Evolutionary conservation across 64 coral and sea anemone genomes (phyloP).

Genomic region (Exaiptasia diaphana): DNA sequence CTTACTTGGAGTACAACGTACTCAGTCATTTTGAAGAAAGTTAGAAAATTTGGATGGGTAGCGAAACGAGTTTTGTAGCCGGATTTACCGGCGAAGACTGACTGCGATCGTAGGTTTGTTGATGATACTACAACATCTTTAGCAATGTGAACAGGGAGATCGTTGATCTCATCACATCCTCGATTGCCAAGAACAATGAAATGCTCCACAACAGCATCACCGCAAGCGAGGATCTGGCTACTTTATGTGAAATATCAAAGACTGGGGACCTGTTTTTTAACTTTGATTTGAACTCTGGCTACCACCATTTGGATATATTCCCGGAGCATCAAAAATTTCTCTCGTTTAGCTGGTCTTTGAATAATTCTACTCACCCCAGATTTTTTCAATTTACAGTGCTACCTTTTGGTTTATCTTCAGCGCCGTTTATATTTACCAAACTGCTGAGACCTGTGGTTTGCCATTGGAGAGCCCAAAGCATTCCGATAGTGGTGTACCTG

Average conservation of each 20-base stretch:
- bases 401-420: slow-evolving; percentile 25
- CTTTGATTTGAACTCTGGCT: slow-evolving; percentile 33
- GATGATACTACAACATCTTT: no score
- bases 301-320: slow-evolving; percentile 41
- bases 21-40: no score
- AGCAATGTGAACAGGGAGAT: no score
- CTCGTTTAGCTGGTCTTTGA: slow-evolving; percentile 2
- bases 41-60: no score
- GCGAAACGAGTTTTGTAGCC: no score
- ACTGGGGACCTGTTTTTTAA: not conserved
- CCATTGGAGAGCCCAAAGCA: not conserved
- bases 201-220: no score
- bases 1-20: no score
- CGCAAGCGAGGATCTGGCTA: not conserved
- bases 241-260: not conserved
- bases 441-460: not conserved
- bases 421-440: slow-evolving; percentile 22
- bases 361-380: not conserved
- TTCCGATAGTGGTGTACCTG: slow-evolving; percentile 3
- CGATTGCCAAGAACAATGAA: no score
- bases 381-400: slow-evolving; percentile 38
- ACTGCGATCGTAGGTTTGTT: no score
- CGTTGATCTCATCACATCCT: no score
- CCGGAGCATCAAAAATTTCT: slow-evolving; percentile 8
- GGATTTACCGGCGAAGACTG: no score